Base-by-base conservation (phyloP, 1,140 invertebrate genomes). In the Procambarus clarkii region DNA sequence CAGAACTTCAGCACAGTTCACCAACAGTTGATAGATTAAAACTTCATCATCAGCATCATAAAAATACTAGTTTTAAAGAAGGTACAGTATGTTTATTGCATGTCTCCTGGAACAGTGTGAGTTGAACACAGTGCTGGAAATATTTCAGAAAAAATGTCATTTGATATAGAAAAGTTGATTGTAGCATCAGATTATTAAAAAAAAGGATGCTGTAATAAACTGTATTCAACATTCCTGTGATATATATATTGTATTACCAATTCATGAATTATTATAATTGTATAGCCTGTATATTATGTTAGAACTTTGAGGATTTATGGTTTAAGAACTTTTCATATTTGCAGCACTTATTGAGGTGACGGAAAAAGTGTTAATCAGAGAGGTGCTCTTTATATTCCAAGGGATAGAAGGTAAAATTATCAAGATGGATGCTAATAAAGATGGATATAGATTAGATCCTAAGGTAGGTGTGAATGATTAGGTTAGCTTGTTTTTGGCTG, bases 301-400 rank as follows among this genome's bases (percentile, higher is more conserved):
- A 18, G 5, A 44, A 79, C 13, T 13, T 44, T 44, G 9, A 9
- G 45, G 13, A 9, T 5, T 24, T 24, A 46, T 11, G 15, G 7
- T 44, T 44, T 34, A 34, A 34, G 34, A 50, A 15, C 50, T 71
- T 80, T 91, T 2, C 69, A 1, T 48, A 11, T 88, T 79, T 85
- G 7, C 91, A 93, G 93, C 79, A 2, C 71, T 93, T 44, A 88
- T 84, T n/a, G 92, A 95, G 88, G 93, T 95, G 11, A 94, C 94
- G 54, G 94, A 95, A 93, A 76, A 93, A n/a, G 94, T 96, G 78
- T 93, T 98, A 45, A 95, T 98, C 0, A 96, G 96, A 94, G 97
- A 98, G 94, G 94, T 97, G n/a, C 95, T 98, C 58, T 98, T 96
- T 94, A 96, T 96, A 8, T 97, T 98, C 91, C 97, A 97, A 95